phyloP scores from a whole-genome alignment of 2,888 invertebrate species.

The Ectemnius cavifrons region DNA sequence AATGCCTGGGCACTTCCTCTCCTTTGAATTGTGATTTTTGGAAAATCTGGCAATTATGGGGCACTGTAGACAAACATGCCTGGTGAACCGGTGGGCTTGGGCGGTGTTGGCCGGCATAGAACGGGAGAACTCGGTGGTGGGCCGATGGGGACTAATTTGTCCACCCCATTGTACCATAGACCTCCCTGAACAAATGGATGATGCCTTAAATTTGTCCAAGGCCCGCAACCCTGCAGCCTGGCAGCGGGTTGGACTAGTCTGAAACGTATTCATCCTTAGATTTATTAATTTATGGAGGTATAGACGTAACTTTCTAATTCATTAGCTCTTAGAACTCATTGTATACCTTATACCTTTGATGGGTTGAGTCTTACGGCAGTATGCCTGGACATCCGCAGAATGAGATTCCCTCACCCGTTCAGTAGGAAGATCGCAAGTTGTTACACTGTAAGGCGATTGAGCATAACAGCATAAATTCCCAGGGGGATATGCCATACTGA shows the following conservation, averaged over 20 bases:
- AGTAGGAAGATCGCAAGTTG: conserved; percentile 24
- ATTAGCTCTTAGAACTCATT: not conserved
- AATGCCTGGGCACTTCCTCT: too few species aligned
- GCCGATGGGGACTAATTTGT: conserved; percentile 43
- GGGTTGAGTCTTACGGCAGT: conserved; percentile 33
- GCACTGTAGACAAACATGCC: conserved; percentile 48
- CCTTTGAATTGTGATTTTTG: not conserved
- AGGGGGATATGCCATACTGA: too few species aligned
- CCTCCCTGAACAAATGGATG: conserved; percentile 50
- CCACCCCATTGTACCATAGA: conserved; percentile 43
- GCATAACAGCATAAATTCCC: too few species aligned
- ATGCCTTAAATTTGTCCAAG: conserved; percentile 47
- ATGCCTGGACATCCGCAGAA: conserved; percentile 18
- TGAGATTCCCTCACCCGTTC: too few species aligned
- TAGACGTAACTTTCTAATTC: too few species aligned
- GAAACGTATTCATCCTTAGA: too few species aligned
- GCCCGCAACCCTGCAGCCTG: conserved; percentile 20
- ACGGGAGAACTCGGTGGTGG: conserved; percentile 37
- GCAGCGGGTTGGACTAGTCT: conserved; percentile 42
- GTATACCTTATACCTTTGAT: conserved; percentile 45
- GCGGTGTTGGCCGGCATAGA: conserved; percentile 36
- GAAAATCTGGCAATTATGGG: conserved; percentile 20
- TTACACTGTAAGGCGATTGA: conserved; percentile 13
- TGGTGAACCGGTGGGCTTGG: conserved; percentile 40
- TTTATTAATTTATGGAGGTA: too few species aligned